A percentile compares a stretch with the other conserved stretches of the same genome.
These are phyloP conservation scores for Gymnorhina tibicen DNA, from an alignment of 2,113 vertebrate species.

Conservation along the genomic window DNA sequence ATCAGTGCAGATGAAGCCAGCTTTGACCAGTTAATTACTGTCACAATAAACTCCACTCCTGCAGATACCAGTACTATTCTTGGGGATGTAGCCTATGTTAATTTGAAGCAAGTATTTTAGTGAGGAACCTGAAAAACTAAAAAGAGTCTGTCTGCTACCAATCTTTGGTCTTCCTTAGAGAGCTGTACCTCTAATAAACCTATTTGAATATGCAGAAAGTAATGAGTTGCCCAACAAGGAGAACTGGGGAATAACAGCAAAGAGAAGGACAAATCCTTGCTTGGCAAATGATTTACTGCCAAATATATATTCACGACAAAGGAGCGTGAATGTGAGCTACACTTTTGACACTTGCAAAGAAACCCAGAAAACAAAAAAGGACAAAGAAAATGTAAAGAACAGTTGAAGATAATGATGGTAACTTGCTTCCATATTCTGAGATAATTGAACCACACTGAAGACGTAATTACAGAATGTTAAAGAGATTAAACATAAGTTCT, in stretches of 20 bases:
- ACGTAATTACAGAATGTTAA: slow-evolving; percentile 68
- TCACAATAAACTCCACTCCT: slow-evolving; percentile 32
- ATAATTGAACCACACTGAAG: slow-evolving; percentile 70
- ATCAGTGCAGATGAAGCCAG: slow-evolving; percentile 22
- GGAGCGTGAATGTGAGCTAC: not conserved
- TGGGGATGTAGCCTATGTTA: not conserved
- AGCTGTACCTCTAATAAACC: slow-evolving; percentile 6
- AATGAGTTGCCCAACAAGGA: not conserved
- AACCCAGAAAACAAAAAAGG: not conserved
- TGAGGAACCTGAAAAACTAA: slow-evolving; percentile 24
- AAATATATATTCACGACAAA: slow-evolving; percentile 7
- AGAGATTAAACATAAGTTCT: slow-evolving; percentile 67
- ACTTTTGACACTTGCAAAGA: slow-evolving; percentile 16
- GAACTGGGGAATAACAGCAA: not conserved
- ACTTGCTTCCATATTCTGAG: slow-evolving; percentile 72
- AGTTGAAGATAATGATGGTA: slow-evolving; percentile 67
- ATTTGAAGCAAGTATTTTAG: slow-evolving; percentile 45
- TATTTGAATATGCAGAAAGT: slow-evolving; percentile 14
- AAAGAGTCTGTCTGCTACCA: not conserved
- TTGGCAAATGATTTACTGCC: slow-evolving; percentile 39
- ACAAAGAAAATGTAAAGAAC: slow-evolving; percentile 66
- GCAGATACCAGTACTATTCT: not conserved
- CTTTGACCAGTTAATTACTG: slow-evolving; percentile 58
- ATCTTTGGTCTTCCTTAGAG: not conserved
- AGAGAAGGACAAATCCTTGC: not conserved